Conservation (phyloP, 23 tunicate species). For the Phallusia fumigata region DNA sequence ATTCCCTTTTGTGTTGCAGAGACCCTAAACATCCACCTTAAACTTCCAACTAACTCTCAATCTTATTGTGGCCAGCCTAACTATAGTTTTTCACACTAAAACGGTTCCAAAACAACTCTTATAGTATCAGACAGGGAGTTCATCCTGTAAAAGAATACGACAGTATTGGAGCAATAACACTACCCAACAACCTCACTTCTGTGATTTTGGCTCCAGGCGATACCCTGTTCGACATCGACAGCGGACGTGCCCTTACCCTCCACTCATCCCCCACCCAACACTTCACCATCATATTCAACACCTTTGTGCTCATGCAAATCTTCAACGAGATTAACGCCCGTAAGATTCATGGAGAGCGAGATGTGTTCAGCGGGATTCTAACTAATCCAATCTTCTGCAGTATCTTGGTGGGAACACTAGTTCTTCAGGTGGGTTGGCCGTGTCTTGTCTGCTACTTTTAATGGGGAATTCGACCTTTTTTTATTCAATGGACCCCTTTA, state of each 20-base stretch:
- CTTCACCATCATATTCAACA: slow-evolving; percentile 93
- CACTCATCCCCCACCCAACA: slow-evolving; percentile 93
- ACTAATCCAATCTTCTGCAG: slow-evolving; percentile 87
- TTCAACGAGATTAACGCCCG: slow-evolving; percentile 99
- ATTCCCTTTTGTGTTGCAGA: too few relatives aligned
- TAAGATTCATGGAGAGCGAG: slow-evolving; percentile 97
- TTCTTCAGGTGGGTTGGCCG: slow-evolving; percentile 60
- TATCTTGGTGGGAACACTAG: slow-evolving; percentile 76
- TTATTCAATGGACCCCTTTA: too few relatives aligned
- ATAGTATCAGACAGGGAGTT: too few relatives aligned
- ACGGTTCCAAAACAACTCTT: too few relatives aligned
- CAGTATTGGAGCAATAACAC: too few relatives aligned
- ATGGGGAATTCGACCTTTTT: too few relatives aligned
- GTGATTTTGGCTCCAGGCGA: slow-evolving; percentile 49
- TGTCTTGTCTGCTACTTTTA: neutral
- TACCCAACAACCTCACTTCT: neutral
- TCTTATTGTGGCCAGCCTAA: too few relatives aligned
- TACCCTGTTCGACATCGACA: slow-evolving; percentile 80
- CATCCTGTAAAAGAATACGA: too few relatives aligned
- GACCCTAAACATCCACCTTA: too few relatives aligned
- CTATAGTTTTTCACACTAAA: too few relatives aligned
- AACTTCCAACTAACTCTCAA: too few relatives aligned
- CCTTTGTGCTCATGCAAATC: slow-evolving; percentile 96
- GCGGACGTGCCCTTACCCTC: slow-evolving; percentile 66
- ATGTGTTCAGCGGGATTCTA: slow-evolving; percentile 91